Evolutionary conservation across 2,888 invertebrate species (phyloP).

Genomic region (Ophioninae sp.): DNA sequence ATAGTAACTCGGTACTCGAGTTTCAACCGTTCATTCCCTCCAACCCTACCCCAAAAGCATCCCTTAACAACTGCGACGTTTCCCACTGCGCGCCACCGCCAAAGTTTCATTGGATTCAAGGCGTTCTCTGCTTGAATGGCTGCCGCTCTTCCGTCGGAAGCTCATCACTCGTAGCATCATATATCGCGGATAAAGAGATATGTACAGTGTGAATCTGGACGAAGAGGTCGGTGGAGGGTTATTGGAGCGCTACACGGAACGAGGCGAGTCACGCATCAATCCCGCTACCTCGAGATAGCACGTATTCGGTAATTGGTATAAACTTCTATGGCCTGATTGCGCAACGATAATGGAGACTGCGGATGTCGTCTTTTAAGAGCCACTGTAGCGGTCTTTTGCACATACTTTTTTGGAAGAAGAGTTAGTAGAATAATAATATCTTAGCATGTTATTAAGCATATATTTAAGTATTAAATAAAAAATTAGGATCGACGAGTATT

Average conservation of each 20-base stretch:
- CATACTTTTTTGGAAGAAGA: no score
- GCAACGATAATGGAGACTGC: neutral
- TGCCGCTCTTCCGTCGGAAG: slow-evolving; percentile 60
- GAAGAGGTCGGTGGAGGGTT: neutral
- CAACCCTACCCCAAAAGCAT: slow-evolving; percentile 28
- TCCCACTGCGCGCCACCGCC: slow-evolving; percentile 35
- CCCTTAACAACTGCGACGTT: slow-evolving; percentile 47
- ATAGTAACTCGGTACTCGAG: slow-evolving; percentile 38
- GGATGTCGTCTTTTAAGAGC: neutral
- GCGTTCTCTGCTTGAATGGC: slow-evolving; percentile 62
- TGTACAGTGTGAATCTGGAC: neutral
- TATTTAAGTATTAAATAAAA: no score
- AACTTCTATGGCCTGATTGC: slow-evolving; percentile 27
- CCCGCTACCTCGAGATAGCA: slow-evolving; percentile 35
- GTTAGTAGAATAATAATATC: no score
- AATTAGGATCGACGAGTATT: no score
- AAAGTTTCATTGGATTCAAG: slow-evolving; percentile 67
- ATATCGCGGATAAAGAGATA: slow-evolving; percentile 30
- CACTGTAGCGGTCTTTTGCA: no score
- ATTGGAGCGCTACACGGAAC: slow-evolving; percentile 26
- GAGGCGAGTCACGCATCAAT: slow-evolving; percentile 49
- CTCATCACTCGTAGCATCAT: slow-evolving; percentile 56
- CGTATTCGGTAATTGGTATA: slow-evolving; percentile 37
- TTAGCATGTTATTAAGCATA: no score
- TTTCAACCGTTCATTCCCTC: slow-evolving; percentile 2